Evolutionary conservation across 2,888 invertebrate genomes (phyloP).

Genomic region (Yponomeuta plumbellus): DNA sequence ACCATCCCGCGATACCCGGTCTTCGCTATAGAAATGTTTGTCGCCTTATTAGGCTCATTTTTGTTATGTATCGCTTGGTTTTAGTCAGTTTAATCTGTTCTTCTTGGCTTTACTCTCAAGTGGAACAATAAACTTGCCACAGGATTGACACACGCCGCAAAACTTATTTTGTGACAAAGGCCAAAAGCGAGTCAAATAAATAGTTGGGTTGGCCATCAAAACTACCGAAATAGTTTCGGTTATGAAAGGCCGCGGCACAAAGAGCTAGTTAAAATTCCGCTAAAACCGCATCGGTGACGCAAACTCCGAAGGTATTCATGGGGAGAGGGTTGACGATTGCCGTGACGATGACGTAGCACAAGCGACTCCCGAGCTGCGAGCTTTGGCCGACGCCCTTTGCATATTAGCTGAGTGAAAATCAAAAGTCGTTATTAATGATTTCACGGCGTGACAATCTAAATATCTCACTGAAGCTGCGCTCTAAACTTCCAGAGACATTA

Average conservation of each 20-base stretch:
- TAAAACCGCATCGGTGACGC: slow-evolving; percentile 65
- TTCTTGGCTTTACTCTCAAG: background rate
- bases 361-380: slow-evolving; percentile 35
- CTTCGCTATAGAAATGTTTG: slow-evolving; percentile 18
- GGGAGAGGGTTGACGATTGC: slow-evolving; percentile 51
- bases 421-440: slow-evolving; percentile 74
- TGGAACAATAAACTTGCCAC: background rate
- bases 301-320: slow-evolving; percentile 66
- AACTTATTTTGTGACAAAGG: slow-evolving; percentile 27
- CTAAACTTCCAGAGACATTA: slow-evolving; percentile 53
- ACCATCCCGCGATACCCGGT: slow-evolving; percentile 17
- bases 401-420: slow-evolving; percentile 73
- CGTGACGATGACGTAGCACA: slow-evolving; percentile 38
- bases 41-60: background rate
- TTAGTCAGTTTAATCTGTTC: background rate
- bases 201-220: slow-evolving; percentile 58
- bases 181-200: slow-evolving; percentile 58
- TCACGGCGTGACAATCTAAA: slow-evolving; percentile 70
- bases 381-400: slow-evolving; percentile 61
- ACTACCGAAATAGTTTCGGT: slow-evolving; percentile 66
- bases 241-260: slow-evolving; percentile 68
- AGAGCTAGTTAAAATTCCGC: slow-evolving; percentile 73
- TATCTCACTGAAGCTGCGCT: slow-evolving; percentile 47
- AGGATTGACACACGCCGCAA: background rate
- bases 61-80: background rate